Conservation (phyloP, 1,140 invertebrate genomes). For the Trichomalopsis sarcophagae region DNA sequence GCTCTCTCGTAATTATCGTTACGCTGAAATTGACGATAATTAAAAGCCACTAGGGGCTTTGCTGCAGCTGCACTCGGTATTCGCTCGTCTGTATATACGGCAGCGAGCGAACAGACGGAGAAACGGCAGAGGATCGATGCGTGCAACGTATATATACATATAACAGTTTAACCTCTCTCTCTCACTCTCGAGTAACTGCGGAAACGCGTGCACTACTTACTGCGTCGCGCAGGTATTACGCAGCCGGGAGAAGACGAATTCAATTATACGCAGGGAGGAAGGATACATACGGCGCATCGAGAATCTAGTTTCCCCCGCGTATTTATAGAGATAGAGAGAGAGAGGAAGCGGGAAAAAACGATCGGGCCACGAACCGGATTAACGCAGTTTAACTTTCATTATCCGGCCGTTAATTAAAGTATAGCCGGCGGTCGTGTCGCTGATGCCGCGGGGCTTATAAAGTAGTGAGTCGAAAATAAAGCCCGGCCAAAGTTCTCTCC, state of each 20-base stretch:
- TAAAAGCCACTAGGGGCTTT: constrained; percentile 34
- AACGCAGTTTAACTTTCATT: constrained; percentile 26
- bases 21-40: constrained; percentile 42
- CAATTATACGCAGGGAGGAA: not conserved
- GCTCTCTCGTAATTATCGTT: constrained; percentile 37
- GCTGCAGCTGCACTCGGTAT: not conserved
- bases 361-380: not conserved
- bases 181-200: not conserved
- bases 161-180: not conserved
- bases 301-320: too few relatives aligned
- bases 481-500: not conserved
- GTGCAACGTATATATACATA: not conserved
- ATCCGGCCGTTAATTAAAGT: constrained; percentile 16
- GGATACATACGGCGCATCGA: not conserved
- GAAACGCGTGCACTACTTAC: not conserved
- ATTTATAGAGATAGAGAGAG: too few relatives aligned
- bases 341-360: not conserved
- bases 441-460: not conserved
- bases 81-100: too few relatives aligned
- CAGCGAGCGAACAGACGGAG: not conserved
- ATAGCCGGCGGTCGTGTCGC: not conserved
- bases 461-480: constrained; percentile 37
- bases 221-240: too few relatives aligned
- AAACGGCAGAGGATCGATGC: not conserved
- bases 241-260: not conserved